A percentile compares a stretch with the other conserved stretches of the same genome.
Conservation (phyloP, 2,113 vertebrate species). For the Gallinago paraguaiae region DNA sequence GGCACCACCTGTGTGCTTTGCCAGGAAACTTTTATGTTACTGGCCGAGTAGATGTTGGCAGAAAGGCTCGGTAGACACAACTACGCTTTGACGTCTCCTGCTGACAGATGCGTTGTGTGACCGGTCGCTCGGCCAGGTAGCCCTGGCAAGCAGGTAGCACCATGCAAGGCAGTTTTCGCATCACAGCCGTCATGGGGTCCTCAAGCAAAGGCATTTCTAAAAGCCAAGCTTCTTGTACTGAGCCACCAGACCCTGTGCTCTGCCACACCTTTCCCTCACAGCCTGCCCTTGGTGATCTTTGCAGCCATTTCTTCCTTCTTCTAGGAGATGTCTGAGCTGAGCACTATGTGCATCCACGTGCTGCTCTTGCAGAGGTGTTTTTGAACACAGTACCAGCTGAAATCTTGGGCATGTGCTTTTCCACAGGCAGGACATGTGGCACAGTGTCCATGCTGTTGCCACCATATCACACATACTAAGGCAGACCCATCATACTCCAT, state of each 20-base stretch:
- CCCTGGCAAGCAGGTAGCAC: no score
- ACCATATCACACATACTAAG: background rate
- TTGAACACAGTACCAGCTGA: background rate
- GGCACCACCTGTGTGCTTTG: background rate
- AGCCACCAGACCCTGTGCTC: accelerated
- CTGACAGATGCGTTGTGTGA: background rate
- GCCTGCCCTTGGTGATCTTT: accelerated
- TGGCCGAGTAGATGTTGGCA: background rate
- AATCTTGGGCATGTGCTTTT: background rate
- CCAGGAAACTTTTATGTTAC: background rate
- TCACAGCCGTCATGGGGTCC: background rate
- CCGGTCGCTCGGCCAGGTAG: background rate
- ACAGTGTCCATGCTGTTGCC: accelerated
- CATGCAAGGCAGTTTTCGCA: background rate
- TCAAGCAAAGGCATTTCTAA: background rate
- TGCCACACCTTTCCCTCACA: background rate
- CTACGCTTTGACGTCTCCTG: background rate
- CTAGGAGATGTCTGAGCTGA: background rate
- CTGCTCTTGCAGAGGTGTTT: background rate
- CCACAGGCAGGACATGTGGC: accelerated
- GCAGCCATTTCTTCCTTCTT: background rate
- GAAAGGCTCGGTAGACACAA: background rate
- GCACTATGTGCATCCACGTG: accelerated
- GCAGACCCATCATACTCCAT: accelerated
- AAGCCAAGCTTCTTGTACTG: background rate